These are phyloP conservation scores for Lumbricus terrestris DNA, from an alignment of 2,888 invertebrate species.

Conservation along the genomic window DNA sequence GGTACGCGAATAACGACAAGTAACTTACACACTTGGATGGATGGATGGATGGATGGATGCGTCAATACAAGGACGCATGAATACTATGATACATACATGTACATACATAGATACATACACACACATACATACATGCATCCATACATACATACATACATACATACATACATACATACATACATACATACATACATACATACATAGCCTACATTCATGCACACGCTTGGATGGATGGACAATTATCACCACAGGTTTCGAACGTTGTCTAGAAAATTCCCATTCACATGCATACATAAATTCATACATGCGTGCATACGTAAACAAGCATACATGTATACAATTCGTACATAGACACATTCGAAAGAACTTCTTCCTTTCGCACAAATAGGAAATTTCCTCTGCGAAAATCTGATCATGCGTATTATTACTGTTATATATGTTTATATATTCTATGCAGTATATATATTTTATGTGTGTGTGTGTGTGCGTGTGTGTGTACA, in stretches of 20 bases:
- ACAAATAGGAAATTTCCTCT: background rate
- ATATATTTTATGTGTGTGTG: too few species aligned
- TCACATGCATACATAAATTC: too few species aligned
- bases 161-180: slow-evolving; percentile 20
- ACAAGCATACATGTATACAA: background rate
- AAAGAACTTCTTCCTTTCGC: background rate
- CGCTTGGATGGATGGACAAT: background rate
- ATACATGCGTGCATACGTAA: too few species aligned
- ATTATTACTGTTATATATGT: background rate
- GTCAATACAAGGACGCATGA: too few species aligned
- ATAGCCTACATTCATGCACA: background rate
- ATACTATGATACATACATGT: background rate
- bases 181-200: slow-evolving; percentile 14
- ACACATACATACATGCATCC: slow-evolving; percentile 22
- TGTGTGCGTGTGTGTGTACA: too few species aligned
- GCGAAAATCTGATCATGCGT: background rate
- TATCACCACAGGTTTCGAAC: too few species aligned
- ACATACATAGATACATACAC: slow-evolving; percentile 22
- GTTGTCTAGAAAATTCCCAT: too few species aligned
- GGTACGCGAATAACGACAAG: too few species aligned
- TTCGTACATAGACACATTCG: background rate
- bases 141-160: slow-evolving; percentile 25
- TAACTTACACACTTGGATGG: too few species aligned
- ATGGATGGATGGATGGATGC: too few species aligned
- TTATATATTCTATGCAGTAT: too few species aligned